Percentiles rank a stretch among this genome's conserved stretches.
Conservation (phyloP, 2,797 vertebrate genomes). For the Pseudomugil tenellus region DNA sequence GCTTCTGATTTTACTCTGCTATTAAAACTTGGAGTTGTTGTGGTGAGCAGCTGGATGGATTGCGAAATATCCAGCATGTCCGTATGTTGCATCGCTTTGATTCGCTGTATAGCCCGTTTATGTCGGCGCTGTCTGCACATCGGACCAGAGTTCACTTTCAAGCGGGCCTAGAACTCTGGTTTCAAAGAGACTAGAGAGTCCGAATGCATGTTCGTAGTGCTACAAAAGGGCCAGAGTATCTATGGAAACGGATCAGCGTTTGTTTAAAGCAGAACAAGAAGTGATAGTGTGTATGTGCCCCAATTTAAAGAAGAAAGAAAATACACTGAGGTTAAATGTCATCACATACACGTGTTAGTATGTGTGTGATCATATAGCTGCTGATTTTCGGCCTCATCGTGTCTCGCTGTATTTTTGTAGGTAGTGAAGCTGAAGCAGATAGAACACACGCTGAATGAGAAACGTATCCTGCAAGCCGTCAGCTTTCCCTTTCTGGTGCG, state of each 20-base stretch:
- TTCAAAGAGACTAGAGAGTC: not conserved
- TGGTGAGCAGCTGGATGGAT: no score
- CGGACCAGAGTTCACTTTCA: not conserved
- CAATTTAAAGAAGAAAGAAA: not conserved
- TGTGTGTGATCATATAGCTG: no score
- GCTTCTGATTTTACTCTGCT: no score
- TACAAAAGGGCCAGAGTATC: not conserved
- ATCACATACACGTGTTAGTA: no score
- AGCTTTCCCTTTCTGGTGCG: conserved; percentile 93
- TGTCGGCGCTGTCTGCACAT: not conserved
- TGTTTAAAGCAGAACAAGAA: no score
- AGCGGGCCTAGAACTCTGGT: not conserved
- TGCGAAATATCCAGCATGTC: no score
- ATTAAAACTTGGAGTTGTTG: no score
- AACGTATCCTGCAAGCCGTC: conserved; percentile 93
- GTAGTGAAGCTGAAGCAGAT: conserved; percentile 97
- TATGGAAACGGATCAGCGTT: not conserved
- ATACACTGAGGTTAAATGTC: no score
- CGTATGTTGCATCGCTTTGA: no score
- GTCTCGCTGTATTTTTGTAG: conserved; percentile 56
- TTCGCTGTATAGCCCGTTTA: no score
- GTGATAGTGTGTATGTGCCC: no score
- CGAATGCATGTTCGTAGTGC: not conserved
- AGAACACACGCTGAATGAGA: conserved; percentile 94
- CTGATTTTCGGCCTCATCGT: not conserved